A percentile compares a stretch with the other conserved stretches of the same genome.
These are phyloP conservation scores for Melolontha melolontha DNA, from an alignment of 2,888 invertebrate genomes.

Conservation along the genomic window DNA sequence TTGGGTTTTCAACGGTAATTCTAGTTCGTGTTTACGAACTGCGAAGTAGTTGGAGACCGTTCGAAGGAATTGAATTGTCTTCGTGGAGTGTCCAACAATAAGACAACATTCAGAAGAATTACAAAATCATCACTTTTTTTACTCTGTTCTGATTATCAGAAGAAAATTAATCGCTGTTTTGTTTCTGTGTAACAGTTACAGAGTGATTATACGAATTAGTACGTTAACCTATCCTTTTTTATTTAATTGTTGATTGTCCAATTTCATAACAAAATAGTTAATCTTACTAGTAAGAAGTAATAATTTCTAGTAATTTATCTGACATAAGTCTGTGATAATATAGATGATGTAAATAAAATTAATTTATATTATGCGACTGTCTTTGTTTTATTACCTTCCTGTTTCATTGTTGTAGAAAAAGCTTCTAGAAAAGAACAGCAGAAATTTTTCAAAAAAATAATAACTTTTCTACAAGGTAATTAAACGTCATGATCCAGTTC, in stretches of 20 bases:
- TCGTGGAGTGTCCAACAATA: conserved; percentile 11
- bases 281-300: conserved; percentile 35
- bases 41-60: neutral
- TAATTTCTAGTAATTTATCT: conserved; percentile 58
- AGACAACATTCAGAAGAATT: conserved; percentile 11
- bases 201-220: conserved; percentile 20
- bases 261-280: conserved; percentile 24
- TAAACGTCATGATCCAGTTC: no score
- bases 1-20: conserved; percentile 74
- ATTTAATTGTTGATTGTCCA: conserved; percentile 9
- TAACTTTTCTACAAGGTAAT: no score
- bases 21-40: neutral
- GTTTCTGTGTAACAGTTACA: conserved; percentile 4
- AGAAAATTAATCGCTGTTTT: conserved; percentile 4
- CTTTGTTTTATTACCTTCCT: neutral
- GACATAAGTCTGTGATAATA: conserved; percentile 63
- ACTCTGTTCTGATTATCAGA: neutral
- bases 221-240: conserved; percentile 12
- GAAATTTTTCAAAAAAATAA: neutral
- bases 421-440: neutral
- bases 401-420: neutral
- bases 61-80: neutral
- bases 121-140: conserved; percentile 29
- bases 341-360: conserved; percentile 55
- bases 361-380: conserved; percentile 40